phyloP scores from a whole-genome alignment of 2,888 invertebrate species.

The Parthenolecanium corni region DNA sequence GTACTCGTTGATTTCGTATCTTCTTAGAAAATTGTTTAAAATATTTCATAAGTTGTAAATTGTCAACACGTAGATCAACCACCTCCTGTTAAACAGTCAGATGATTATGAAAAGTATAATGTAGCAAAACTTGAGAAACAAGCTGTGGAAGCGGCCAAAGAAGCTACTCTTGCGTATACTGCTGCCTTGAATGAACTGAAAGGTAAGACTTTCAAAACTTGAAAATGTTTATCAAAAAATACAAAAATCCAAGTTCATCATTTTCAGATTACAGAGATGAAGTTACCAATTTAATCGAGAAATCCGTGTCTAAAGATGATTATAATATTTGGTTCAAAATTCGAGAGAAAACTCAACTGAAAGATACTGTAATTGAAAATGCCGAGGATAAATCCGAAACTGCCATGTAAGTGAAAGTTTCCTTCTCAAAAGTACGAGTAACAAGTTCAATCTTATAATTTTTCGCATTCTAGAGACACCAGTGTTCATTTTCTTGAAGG shows the following conservation, averaged over 20 bases:
- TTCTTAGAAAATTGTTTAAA: no score
- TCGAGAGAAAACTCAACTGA: conserved; percentile 14
- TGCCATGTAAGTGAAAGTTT: conserved; percentile 11
- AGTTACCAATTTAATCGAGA: conserved; percentile 16
- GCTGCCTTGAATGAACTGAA: conserved; percentile 9
- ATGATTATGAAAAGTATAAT: conserved; percentile 11
- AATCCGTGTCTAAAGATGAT: conserved; percentile 19
- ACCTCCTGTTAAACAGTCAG: not conserved
- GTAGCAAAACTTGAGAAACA: conserved; percentile 3
- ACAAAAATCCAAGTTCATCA: not conserved
- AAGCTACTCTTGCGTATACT: conserved; percentile 6
- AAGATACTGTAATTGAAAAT: conserved; percentile 3
- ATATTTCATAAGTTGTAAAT: no score
- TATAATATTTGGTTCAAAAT: conserved; percentile 18
- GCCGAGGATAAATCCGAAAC: conserved; percentile 5
- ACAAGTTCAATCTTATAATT: not conserved
- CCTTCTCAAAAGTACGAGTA: no score
- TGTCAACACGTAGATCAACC: not conserved
- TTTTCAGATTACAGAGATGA: conserved; percentile 14
- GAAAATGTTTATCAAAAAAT: not conserved
- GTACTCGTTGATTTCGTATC: no score
- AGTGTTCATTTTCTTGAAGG: no score
- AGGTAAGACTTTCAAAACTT: not conserved
- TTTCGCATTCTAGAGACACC: not conserved
- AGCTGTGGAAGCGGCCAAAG: not conserved